Conservation (phyloP, 2,113 vertebrate genomes). For the Taxidea taxus region DNA sequence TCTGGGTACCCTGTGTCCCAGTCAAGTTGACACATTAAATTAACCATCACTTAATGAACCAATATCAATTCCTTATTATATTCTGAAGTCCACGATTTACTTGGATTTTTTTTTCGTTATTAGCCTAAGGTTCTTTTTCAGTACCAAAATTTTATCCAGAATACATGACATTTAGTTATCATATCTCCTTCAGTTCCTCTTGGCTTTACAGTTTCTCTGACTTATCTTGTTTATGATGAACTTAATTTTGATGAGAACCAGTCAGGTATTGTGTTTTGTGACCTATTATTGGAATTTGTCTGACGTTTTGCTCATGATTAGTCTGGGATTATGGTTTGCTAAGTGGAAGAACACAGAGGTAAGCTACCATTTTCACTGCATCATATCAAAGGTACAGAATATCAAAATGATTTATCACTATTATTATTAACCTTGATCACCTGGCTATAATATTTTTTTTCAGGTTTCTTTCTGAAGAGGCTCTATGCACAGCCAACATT, state of each 20-base stretch:
- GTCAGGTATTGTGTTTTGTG: not conserved
- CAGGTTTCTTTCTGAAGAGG: not conserved
- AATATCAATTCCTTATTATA: not conserved
- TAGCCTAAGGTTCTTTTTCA: not conserved
- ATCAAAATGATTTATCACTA: not conserved
- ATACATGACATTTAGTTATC: not conserved
- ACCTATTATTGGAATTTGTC: not conserved
- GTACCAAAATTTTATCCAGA: not conserved
- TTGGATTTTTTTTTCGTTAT: not conserved
- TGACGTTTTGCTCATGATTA: not conserved
- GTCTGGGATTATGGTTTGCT: not conserved
- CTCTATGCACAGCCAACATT: not conserved
- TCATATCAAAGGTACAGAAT: not conserved
- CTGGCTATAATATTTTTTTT: not conserved
- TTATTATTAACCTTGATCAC: not conserved
- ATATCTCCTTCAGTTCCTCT: not conserved
- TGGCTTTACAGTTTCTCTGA: not conserved
- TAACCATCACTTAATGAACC: not conserved
- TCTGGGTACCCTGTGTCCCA: not conserved
- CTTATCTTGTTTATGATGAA: not conserved
- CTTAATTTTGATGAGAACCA: not conserved
- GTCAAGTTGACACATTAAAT: not conserved
- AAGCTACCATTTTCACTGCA: not conserved
- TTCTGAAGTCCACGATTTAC: not conserved
- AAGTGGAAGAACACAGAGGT: not conserved